A percentile compares a stretch with the other conserved stretches of the same genome.
Conservation (phyloP, 2,113 vertebrate species). For the Chauna torquata region DNA sequence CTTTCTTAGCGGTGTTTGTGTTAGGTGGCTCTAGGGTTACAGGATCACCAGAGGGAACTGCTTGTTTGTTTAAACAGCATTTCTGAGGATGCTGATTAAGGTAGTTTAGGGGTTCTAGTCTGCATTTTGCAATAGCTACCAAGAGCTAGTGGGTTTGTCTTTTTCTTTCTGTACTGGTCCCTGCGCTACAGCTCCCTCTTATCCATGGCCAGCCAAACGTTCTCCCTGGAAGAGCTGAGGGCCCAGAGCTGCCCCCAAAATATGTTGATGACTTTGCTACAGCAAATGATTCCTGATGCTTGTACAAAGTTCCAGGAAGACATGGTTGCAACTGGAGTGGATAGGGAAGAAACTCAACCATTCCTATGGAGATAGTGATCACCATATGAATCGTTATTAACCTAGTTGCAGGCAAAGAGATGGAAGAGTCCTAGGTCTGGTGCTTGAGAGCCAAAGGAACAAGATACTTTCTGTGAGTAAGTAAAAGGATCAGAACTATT, state of each 20-base stretch:
- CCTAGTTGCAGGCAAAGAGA: background rate
- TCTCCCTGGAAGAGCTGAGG: background rate
- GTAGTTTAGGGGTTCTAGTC: background rate
- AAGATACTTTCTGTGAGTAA: background rate
- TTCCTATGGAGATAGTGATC: background rate
- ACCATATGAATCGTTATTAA: background rate
- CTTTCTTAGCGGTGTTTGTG: background rate
- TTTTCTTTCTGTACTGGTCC: background rate
- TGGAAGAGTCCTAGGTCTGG: background rate
- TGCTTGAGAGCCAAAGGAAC: background rate
- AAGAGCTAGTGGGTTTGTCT: background rate
- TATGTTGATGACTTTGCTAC: background rate
- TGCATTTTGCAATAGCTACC: background rate
- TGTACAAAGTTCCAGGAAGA: background rate
- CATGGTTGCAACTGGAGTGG: background rate
- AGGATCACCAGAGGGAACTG: background rate
- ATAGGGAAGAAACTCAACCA: background rate
- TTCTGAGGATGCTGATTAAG: background rate
- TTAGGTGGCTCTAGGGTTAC: background rate
- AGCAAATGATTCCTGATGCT: background rate
- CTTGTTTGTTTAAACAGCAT: background rate
- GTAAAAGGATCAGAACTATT: background rate
- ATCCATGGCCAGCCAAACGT: background rate
- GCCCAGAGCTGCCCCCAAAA: background rate
- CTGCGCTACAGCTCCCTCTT: background rate